phyloP scores from a whole-genome alignment of 2,888 invertebrate genomes.

The Gari tellinella region DNA sequence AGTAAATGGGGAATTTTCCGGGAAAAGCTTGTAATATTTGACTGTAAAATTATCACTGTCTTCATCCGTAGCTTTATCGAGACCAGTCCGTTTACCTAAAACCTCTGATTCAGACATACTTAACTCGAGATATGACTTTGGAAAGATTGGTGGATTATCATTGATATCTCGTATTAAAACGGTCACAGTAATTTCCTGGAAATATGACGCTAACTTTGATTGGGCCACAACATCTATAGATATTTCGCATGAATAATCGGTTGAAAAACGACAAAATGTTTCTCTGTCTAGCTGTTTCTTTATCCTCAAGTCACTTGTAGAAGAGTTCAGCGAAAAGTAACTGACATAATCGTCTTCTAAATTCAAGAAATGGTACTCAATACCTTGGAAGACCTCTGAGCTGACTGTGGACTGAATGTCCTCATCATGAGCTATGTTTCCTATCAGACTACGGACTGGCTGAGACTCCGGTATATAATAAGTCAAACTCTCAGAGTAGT shows the following conservation, averaged over 20 bases:
- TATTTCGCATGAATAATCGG: constrained; percentile 58
- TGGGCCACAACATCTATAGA: constrained; percentile 70
- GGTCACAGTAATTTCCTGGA: constrained; percentile 72
- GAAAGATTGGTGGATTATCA: constrained; percentile 79
- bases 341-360: constrained; percentile 40
- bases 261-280: constrained; percentile 66
- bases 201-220: constrained; percentile 69
- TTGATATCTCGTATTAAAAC: constrained; percentile 77
- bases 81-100: constrained; percentile 57
- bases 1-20: constrained; percentile 66
- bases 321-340: constrained; percentile 44
- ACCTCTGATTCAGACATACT: constrained; percentile 70
- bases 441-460: constrained; percentile 53
- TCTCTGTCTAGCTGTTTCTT: constrained; percentile 69
- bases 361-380: constrained; percentile 62
- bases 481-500: constrained; percentile 48
- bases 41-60: constrained; percentile 71
- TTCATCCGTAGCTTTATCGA: constrained; percentile 68
- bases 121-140: constrained; percentile 48
- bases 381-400: constrained; percentile 36
- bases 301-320: constrained; percentile 46
- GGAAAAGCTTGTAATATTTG: constrained; percentile 67
- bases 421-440: constrained; percentile 64
- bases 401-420: constrained; percentile 51
- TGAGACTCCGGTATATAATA: constrained; percentile 63